phyloP scores from a whole-genome alignment of 2,113 vertebrate genomes.

The Haplochromis burtoni region DNA sequence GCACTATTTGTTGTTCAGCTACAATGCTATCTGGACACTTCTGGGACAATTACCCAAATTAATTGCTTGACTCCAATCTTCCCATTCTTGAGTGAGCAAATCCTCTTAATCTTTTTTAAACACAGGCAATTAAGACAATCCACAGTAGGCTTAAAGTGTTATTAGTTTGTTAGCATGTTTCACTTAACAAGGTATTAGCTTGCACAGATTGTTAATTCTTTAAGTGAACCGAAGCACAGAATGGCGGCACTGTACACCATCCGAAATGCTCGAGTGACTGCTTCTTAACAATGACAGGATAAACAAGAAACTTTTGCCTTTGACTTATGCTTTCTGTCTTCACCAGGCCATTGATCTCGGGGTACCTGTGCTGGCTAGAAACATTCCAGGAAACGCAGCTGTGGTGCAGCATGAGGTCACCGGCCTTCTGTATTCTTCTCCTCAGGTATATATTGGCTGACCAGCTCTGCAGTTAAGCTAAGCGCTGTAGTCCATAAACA shows the following conservation, averaged over 20 bases:
- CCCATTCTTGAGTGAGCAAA: slow-evolving; percentile 43
- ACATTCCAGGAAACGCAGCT: slow-evolving; percentile 86
- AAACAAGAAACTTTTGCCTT: not conserved
- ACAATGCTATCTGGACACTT: slow-evolving; percentile 29
- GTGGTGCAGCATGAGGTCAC: slow-evolving; percentile 78
- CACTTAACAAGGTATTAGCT: slow-evolving; percentile 31
- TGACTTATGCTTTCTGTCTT: not conserved
- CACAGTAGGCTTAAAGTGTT: slow-evolving; percentile 55
- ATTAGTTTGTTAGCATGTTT: slow-evolving; percentile 47
- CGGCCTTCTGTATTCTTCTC: slow-evolving; percentile 81
- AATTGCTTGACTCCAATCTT: slow-evolving; percentile 34
- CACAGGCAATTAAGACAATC: slow-evolving; percentile 52
- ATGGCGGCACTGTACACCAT: not conserved
- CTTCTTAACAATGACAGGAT: not conserved
- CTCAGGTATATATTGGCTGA: slow-evolving; percentile 72
- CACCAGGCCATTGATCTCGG: slow-evolving; percentile 88
- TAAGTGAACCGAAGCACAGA: not conserved
- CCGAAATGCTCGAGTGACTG: not conserved
- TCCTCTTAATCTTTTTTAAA: slow-evolving; percentile 65
- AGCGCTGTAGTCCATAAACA: not conserved
- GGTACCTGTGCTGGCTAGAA: slow-evolving; percentile 81
- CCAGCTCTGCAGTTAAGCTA: not conserved
- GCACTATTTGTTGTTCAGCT: not conserved
- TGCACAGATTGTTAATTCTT: slow-evolving; percentile 23
- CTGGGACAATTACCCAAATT: slow-evolving; percentile 39